These are phyloP conservation scores for Plumapathes pennacea DNA, from an alignment of 92 coral and sea anemone species.

Conservation along the genomic window DNA sequence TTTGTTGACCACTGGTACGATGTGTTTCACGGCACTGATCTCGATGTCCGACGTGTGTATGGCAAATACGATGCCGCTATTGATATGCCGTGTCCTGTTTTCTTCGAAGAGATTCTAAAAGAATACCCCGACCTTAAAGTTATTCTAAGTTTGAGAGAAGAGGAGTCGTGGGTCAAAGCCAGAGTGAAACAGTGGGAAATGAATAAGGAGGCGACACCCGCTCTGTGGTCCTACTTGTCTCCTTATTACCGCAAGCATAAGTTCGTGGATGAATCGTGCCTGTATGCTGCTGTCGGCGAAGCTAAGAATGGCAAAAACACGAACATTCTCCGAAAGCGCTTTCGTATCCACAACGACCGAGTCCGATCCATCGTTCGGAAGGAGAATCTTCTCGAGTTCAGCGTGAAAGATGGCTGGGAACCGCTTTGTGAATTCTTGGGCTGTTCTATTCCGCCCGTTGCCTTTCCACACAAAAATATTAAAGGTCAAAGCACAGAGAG, in stretches of 20 bases:
- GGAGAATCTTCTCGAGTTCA: conserved; percentile 27
- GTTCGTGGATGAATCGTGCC: not conserved
- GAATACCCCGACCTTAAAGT: conserved; percentile 38
- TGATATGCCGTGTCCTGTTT: conserved; percentile 6
- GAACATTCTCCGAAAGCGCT: conserved; percentile 27
- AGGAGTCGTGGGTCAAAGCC: conserved; percentile 20
- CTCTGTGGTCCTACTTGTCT: not conserved
- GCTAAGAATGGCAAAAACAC: conserved; percentile 1
- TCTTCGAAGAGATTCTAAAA: conserved; percentile 37
- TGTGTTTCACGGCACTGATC: conserved; percentile 20
- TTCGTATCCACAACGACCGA: conserved; percentile 32
- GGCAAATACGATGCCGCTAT: conserved; percentile 36
- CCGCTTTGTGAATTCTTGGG: conserved; percentile 41
- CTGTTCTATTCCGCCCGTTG: conserved; percentile 9
- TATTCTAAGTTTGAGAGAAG: conserved; percentile 21
- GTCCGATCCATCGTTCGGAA: conserved; percentile 34
- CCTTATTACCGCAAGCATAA: conserved; percentile 7
- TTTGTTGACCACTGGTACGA: conserved; percentile 51
- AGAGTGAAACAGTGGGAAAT: not conserved
- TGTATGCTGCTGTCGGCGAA: not conserved
- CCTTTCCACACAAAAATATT: conserved; percentile 30
- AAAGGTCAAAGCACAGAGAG: conserved; percentile 1
- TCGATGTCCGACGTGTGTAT: conserved; percentile 37
- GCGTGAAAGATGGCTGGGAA: conserved; percentile 36
- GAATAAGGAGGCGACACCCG: not conserved